A percentile compares a stretch with the other conserved stretches of the same genome.
Conservation (phyloP, 2,113 vertebrate species). For the Heliornis fulica region DNA sequence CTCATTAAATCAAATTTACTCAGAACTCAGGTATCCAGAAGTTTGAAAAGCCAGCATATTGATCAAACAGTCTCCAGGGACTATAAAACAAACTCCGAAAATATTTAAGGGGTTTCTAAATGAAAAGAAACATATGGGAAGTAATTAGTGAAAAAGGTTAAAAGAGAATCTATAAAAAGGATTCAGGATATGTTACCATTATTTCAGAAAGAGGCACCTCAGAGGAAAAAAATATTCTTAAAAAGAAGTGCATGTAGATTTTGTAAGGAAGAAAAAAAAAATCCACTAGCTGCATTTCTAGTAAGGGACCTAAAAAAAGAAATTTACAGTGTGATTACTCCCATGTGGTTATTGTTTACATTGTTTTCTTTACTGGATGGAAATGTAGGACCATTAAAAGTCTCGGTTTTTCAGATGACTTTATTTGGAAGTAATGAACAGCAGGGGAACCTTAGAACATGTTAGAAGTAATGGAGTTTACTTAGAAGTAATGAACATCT, state of each 20-base stretch:
- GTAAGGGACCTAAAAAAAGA: slow-evolving; percentile 21
- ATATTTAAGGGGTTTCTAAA: neutral
- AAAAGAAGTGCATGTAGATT: neutral
- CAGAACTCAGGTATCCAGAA: neutral
- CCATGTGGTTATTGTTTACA: neutral
- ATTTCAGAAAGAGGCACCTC: neutral
- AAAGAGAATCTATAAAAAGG: neutral
- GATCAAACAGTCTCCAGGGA: neutral
- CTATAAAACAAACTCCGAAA: neutral
- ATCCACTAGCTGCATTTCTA: neutral
- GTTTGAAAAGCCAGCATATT: neutral
- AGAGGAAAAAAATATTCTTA: neutral
- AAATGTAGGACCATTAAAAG: neutral
- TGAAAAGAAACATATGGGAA: neutral
- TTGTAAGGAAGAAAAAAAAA: neutral
- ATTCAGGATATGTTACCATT: neutral
- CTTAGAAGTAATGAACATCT: neutral
- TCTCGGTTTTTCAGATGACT: neutral
- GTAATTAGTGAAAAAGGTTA: neutral
- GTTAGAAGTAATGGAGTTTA: neutral
- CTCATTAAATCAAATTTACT: neutral
- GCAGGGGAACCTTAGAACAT: neutral
- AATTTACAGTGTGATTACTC: neutral
- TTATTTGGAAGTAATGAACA: neutral
- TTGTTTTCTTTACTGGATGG: neutral